Conservation (phyloP, 2,113 vertebrate species). For the Oryzias melastigma region DNA sequence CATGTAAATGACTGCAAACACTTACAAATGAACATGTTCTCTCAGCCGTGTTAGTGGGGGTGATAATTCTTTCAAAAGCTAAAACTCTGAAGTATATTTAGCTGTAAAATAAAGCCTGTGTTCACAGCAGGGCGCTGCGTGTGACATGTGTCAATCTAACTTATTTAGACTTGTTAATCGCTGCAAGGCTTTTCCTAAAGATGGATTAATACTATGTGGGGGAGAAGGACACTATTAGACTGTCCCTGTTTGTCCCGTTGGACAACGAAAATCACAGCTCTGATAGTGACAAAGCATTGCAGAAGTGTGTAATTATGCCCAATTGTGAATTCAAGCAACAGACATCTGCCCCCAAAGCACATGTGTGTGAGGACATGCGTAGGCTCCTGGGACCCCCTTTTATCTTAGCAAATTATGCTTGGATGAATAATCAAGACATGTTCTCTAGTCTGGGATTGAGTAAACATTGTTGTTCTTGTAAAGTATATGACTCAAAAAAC, state of each 20-base stretch:
- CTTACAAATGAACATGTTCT: no score
- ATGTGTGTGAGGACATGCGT: constrained; percentile 13
- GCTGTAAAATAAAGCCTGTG: no score
- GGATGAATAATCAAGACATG: not conserved
- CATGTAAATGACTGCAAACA: no score
- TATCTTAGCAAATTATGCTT: not conserved
- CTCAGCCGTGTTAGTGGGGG: no score
- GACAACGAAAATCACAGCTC: constrained; percentile 27
- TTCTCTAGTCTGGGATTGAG: not conserved
- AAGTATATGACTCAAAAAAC: not conserved
- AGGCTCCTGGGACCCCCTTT: not conserved
- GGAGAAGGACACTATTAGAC: constrained; percentile 37
- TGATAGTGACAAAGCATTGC: constrained; percentile 11
- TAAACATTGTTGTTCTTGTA: not conserved
- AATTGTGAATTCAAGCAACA: constrained; percentile 42
- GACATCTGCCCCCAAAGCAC: constrained; percentile 14
- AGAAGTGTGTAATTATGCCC: constrained; percentile 27
- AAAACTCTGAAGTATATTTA: no score
- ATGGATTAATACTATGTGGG: constrained; percentile 1
- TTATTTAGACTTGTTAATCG: constrained; percentile 43
- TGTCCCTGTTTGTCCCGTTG: constrained; percentile 41
- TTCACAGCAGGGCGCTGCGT: constrained; percentile 6
- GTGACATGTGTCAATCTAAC: constrained; percentile 47
- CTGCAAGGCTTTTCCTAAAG: constrained; percentile 33
- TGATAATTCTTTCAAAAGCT: no score